phyloP scores from a whole-genome alignment of 2,888 invertebrate genomes.

The Linyphia triangularis region DNA sequence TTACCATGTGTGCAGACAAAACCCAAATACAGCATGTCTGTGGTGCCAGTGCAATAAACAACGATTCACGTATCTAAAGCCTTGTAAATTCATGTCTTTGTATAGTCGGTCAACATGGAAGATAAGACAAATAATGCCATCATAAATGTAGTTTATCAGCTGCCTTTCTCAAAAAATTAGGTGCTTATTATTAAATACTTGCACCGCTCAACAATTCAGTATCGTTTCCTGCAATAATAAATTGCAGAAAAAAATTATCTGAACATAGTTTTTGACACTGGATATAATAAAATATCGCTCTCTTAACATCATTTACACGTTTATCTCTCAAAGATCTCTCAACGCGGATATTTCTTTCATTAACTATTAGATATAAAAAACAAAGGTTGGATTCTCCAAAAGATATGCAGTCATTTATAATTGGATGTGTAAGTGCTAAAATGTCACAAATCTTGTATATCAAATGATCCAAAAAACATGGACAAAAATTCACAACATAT shows the following conservation, averaged over 20 bases:
- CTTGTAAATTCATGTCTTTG: slow-evolving; percentile 65
- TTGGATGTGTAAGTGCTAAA: slow-evolving; percentile 73
- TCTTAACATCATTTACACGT: slow-evolving; percentile 49
- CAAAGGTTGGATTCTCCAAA: slow-evolving; percentile 70
- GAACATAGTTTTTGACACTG: slow-evolving; percentile 67
- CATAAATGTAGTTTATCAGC: slow-evolving; percentile 72
- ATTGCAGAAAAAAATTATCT: slow-evolving; percentile 63
- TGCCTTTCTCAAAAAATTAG: slow-evolving; percentile 69
- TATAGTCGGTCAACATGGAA: slow-evolving; percentile 71
- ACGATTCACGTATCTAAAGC: slow-evolving; percentile 69
- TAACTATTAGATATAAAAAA: slow-evolving; percentile 74
- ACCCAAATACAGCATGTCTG: slow-evolving; percentile 72
- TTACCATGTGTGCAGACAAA: slow-evolving; percentile 72
- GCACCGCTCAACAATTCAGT: slow-evolving; percentile 64
- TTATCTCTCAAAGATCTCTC: slow-evolving; percentile 64
- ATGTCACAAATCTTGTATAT: slow-evolving; percentile 75
- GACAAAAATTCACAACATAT: slow-evolving; percentile 73
- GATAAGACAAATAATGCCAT: slow-evolving; percentile 67
- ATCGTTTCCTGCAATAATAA: slow-evolving; percentile 41
- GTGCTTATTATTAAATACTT: slow-evolving; percentile 58
- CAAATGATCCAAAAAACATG: slow-evolving; percentile 74
- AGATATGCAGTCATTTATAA: slow-evolving; percentile 72
- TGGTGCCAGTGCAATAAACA: slow-evolving; percentile 73
- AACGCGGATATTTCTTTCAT: slow-evolving; percentile 57
- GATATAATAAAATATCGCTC: slow-evolving; percentile 69